Base-by-base conservation (phyloP, 2,888 invertebrate genomes). In the Flabesymbios commensalis region DNA sequence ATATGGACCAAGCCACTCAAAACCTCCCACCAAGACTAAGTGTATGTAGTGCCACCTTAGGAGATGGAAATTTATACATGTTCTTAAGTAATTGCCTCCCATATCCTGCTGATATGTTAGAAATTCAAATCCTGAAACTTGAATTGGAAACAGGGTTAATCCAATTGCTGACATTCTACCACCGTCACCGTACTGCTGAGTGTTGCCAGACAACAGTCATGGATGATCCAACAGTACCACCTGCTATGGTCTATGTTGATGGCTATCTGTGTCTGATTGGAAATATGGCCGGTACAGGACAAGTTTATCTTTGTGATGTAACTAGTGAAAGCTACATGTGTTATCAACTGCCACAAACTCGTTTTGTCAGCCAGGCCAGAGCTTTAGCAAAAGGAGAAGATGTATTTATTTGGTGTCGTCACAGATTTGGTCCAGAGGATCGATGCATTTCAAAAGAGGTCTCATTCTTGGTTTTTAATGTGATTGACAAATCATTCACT, bases 401-500 rank as follows among this genome's bases (percentile, higher is more conserved):
- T 53, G 71, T 79, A 26, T 78, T 74, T 61, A 63, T 79, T 22
- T 79, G 79, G 79, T 77, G 72, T 48, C 64, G 79, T 43, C 77
- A 77, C 56, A 64, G 79, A 22, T 78, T 77, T 39, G 79, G 79
- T 4, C 78, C 77, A 7, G 79, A 79, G 59, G 79, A 78, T 60
- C 78, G 78, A 63, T 77, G 77, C 58, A 77, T 79, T 32, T 77
- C 78, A 58, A 78, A 78, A 58, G 76, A 77, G 17, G 75, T 77
- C 4, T 74, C 76, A 4, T 79, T 78, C 73, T 74, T 74, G 3
- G 71, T 76, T 65, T 79, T 79, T 71, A 77, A 78, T 69, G 72
- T 75, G 17, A 75, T 74, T 64, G 74, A 73, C 29, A 76, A 75
- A 63, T 71, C 74, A 3, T 78, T 78, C 61, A 74, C 71, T 55